Percentiles rank a stretch among this genome's conserved stretches.
These are phyloP conservation scores for Rhodeus uyekii DNA, from an alignment of 2,797 vertebrate species.

Conservation along the genomic window DNA sequence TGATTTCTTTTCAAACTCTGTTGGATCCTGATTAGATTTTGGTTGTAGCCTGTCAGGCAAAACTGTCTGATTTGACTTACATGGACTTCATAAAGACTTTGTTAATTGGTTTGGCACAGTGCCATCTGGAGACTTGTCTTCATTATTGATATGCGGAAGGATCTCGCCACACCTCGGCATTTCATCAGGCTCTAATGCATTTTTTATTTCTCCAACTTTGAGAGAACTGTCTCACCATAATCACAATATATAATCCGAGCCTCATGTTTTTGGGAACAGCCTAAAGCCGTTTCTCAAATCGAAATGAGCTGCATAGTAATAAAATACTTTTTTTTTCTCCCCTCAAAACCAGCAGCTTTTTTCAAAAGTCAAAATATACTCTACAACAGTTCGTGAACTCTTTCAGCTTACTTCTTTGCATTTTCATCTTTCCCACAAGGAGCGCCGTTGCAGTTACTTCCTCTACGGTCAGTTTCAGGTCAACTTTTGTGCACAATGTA, in stretches of 20 bases:
- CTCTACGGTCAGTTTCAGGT: neutral
- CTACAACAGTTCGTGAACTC: neutral
- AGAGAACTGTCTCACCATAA: neutral
- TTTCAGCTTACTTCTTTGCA: neutral
- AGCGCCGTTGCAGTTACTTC: neutral
- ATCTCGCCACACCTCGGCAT: neutral
- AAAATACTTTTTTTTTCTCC: neutral
- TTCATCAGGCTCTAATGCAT: neutral
- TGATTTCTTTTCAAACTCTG: conserved; percentile 12
- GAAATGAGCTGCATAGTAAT: conserved; percentile 11
- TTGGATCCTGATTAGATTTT: conserved; percentile 32
- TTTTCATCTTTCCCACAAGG: neutral
- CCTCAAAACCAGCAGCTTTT: neutral
- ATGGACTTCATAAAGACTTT: neutral
- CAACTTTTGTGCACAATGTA: neutral
- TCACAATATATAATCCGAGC: conserved; percentile 9
- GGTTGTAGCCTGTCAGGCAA: neutral
- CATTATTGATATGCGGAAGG: neutral
- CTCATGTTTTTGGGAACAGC: conserved; percentile 13
- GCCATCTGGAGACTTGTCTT: neutral
- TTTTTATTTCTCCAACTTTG: conserved; percentile 1
- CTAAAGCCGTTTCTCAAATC: neutral
- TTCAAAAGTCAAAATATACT: neutral
- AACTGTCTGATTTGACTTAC: conserved; percentile 16
- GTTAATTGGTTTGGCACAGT: conserved; percentile 25